A percentile compares a stretch with the other conserved stretches of the same genome.
These are phyloP conservation scores for Loris lydekkerianus DNA, from an alignment of 2,797 vertebrate species.

Conservation along the genomic window DNA sequence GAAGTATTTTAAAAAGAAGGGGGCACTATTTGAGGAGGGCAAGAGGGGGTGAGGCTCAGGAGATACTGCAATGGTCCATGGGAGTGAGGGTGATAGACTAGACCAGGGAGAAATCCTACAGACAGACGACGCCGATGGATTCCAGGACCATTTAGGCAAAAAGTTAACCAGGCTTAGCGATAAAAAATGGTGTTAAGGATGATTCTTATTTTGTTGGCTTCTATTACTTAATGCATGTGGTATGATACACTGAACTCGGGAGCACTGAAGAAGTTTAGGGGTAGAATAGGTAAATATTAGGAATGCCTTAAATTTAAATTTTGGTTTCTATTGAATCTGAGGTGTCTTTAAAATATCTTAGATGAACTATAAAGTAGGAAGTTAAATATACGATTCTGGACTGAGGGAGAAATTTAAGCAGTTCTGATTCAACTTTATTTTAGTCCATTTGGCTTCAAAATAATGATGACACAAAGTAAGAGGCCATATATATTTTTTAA, in stretches of 20 bases:
- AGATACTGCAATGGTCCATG: background rate
- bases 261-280: background rate
- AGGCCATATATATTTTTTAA: no score
- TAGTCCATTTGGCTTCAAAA: background rate
- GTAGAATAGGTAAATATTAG: background rate
- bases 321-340: constrained; percentile 9
- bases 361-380: background rate
- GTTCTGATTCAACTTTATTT: constrained; percentile 37
- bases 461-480: background rate
- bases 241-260: constrained; percentile 2
- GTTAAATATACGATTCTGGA: background rate
- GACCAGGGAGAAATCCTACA: background rate
- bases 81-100: background rate
- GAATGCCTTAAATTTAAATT: constrained; percentile 14
- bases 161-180: background rate
- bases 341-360: background rate
- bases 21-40: background rate
- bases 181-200: background rate
- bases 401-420: constrained; percentile 9
- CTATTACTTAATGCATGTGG: background rate
- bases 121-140: background rate
- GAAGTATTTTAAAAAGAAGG: background rate
- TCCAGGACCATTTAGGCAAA: background rate
- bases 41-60: background rate
- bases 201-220: background rate